Conservation (phyloP, 2,113 vertebrate genomes). For the Aleadryas rufinucha region DNA sequence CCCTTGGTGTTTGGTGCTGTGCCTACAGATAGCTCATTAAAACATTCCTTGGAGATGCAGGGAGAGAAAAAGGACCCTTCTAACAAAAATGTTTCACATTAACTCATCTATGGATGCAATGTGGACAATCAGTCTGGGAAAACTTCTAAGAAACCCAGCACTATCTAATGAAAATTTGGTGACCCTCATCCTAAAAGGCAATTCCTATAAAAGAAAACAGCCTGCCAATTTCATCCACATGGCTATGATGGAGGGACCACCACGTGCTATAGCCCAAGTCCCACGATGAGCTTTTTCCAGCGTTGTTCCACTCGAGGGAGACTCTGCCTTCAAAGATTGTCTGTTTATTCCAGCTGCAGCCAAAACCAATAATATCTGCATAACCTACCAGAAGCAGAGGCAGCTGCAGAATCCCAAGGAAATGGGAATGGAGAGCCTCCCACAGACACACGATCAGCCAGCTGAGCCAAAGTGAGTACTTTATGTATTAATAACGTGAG, state of each 20-base stretch:
- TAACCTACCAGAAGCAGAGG: not conserved
- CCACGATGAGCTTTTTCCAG: not conserved
- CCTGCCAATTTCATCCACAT: not conserved
- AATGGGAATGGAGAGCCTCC: not conserved
- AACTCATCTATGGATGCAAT: fast-evolving
- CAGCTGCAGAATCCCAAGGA: not conserved
- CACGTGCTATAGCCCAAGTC: not conserved
- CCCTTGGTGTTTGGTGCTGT: not conserved
- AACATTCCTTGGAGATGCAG: not conserved
- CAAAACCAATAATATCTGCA: not conserved
- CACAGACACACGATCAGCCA: not conserved
- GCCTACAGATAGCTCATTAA: not conserved
- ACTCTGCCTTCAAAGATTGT: not conserved
- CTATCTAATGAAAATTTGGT: not conserved
- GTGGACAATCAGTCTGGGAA: not conserved
- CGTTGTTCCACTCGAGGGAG: not conserved
- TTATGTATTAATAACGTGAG: not conserved
- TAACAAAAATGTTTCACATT: not conserved
- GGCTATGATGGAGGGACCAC: fast-evolving
- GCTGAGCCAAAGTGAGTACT: not conserved
- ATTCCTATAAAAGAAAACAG: not conserved
- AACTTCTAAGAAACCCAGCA: not conserved
- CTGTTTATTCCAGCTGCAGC: not conserved
- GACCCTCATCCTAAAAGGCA: not conserved
- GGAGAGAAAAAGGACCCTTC: not conserved